phyloP scores from a whole-genome alignment of 35 echinoderm and acorn worm species.

The Ptychodera flava region DNA sequence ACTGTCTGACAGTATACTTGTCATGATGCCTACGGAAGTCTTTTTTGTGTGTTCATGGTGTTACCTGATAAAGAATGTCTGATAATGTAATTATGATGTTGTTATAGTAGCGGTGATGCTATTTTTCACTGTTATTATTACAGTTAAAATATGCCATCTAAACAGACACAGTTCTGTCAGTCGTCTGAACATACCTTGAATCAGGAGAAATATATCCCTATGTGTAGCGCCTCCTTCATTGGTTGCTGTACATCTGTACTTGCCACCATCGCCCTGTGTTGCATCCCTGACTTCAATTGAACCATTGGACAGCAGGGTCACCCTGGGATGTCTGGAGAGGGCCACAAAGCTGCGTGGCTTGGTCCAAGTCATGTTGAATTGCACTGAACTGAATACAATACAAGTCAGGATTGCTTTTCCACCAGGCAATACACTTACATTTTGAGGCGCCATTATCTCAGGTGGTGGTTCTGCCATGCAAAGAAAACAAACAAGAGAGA shows the following conservation, averaged over 20 bases:
- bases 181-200: too few species aligned
- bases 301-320: constrained; percentile 56
- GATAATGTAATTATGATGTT: too few species aligned
- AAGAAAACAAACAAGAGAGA: too few species aligned
- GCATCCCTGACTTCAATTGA: constrained; percentile 61
- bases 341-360: constrained; percentile 40
- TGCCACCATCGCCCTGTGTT: constrained; percentile 48
- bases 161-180: too few species aligned
- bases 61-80: too few species aligned
- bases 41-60: too few species aligned
- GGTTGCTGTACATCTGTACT: constrained; percentile 64
- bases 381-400: constrained; percentile 52
- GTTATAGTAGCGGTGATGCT: too few species aligned
- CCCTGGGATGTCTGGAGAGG: constrained; percentile 51
- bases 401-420: constrained; percentile 60
- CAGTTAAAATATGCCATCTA: too few species aligned
- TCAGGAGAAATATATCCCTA: constrained; percentile 45
- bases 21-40: too few species aligned
- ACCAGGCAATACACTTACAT: constrained; percentile 63
- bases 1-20: too few species aligned
- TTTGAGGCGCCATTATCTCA: constrained; percentile 29
- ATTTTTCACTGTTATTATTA: too few species aligned
- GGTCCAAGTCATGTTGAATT: constrained; percentile 87
- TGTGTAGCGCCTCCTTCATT: constrained; percentile 81
- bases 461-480: constrained; percentile 72